Evolutionary conservation across 2,797 vertebrate genomes (phyloP), one percentile per base, ranked within the genome.

Genomic region (Champsocephalus gunnari): DNA sequence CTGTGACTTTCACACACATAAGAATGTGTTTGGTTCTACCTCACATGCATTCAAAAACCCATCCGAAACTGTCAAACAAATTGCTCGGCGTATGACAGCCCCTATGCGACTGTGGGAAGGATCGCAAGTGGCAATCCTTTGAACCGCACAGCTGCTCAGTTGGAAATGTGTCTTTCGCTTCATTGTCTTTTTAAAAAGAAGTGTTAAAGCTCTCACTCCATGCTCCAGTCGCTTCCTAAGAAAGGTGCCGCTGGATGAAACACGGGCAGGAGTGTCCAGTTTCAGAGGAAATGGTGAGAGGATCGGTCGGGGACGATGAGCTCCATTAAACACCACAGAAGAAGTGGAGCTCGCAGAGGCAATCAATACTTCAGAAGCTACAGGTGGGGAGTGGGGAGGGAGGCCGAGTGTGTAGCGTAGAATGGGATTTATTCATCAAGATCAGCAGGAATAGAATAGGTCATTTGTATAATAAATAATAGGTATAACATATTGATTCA

Each of bases 301-400:
- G 93, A 81, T 88, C 81, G 90, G 83, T 73, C 13, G 78, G 86
- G 64, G 91, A 91, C 87, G 92, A 83, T 88, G 91, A 90, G 95
- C 94, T 93, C 94, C 95, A 95, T 95, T 97, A 95, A 96, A 91
- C 93, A 91, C 85, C 82, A 68, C 79, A 32, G 88, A 88, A 84
- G 65, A 90, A 92, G 87, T 86, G 77, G 73, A 92, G 76, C 91
- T 91, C 77, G 70, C 72, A 82, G 49, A 85, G 88, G 92, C 92
- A 90, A 94, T 94, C 92, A 94, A 92, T 91, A 85, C 88, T 73
- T 75, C 75, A 56, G n/a, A 7, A 9, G 75, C 70, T 83, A 79
- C 89, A 92, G 89, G 87, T 91, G 83, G 68, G 63, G 6, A 5
- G 8, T 10, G 43, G 0, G 55, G 43, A 58, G 41, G 0, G 43